Percentiles rank a stretch among this genome's conserved stretches.
Evolutionary conservation across 2,113 vertebrate species (phyloP).

Genomic region (Cyprinodon variegatus): DNA sequence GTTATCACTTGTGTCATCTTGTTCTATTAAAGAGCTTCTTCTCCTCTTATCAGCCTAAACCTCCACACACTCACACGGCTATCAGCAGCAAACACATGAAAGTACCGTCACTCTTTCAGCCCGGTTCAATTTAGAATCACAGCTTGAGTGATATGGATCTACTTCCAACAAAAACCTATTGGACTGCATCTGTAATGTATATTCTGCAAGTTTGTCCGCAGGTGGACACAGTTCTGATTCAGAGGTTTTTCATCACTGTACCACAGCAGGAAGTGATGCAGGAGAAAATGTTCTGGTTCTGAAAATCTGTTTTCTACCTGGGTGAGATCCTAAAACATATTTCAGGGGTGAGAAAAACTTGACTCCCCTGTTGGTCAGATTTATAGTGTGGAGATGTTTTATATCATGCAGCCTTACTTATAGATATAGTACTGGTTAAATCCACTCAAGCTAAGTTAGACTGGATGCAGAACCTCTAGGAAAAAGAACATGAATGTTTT

Average conservation of each 20-base stretch:
- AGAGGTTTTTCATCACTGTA: background rate
- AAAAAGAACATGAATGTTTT: too few species aligned
- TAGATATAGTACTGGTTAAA: too few species aligned
- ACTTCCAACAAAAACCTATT: slow-evolving; percentile 19
- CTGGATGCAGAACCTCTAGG: too few species aligned
- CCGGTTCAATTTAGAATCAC: slow-evolving; percentile 37
- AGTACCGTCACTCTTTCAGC: slow-evolving; percentile 23
- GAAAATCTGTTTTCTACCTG: background rate
- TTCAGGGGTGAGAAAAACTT: background rate
- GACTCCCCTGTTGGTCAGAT: background rate
- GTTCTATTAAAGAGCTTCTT: slow-evolving; percentile 49
- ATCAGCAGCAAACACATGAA: slow-evolving; percentile 37
- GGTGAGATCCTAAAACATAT: background rate
- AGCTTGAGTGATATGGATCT: slow-evolving; percentile 1
- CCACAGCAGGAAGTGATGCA: background rate
- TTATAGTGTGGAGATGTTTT: too few species aligned
- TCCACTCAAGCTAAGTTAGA: too few species aligned
- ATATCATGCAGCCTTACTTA: too few species aligned
- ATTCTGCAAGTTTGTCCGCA: background rate
- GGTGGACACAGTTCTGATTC: background rate
- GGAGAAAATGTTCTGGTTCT: background rate
- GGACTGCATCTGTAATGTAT: background rate
- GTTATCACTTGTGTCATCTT: slow-evolving; percentile 48
- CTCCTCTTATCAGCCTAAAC: slow-evolving; percentile 34
- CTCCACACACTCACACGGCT: slow-evolving; percentile 10